Evolutionary conservation across 2,113 vertebrate genomes (phyloP), one percentile per base, ranked within the genome.

Genomic region (Balaeniceps rex): DNA sequence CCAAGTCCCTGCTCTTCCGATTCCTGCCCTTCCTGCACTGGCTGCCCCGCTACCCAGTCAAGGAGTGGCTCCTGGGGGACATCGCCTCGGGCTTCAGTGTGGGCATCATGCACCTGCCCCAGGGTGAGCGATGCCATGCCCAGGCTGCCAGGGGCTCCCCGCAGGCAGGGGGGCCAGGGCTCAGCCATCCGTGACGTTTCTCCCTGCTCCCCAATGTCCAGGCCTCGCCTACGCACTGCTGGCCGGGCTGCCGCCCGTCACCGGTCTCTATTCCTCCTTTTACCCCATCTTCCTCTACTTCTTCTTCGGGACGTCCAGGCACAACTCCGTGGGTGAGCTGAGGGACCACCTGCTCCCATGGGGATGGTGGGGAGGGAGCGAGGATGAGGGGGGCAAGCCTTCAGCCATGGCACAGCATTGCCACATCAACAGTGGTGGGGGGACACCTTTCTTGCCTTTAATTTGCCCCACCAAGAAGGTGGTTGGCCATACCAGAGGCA

Each of bases 71-170:
- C 21, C 34, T 98, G 2, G 99, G 99, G 16, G 99, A 99, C 93
- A 66, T 99, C 18, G 33, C 98, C 58, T 99, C 99, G 0, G 99
- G 99, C 83, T 97, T 99, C 97, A 99, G 99, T 4, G 99, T 99
- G 91, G 99, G 99, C 91, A 99, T 99, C 97, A 99, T 99, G 98
- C 99, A 99, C 95, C 98, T 99, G 68, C 99, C 99, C 13, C 99
- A 99, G 95, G 99, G 99, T 99, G 97, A 98, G 97, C 5, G 11
- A 42, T 19, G 19, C 12, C 22, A 25, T 40, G 12, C 19, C 47
- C 44, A n/a, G 52, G 26, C 52, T 84, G 49, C 31, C 1, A 1
- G 40, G 33, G 57, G 6, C 8, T 72, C 31, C 51, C 55, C 3
- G 1, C 9, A 23, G 38, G 14, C 19, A 4, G 11, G 21, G 3